A percentile compares a stretch with the other conserved stretches of the same genome.
These are phyloP conservation scores for Melanotus villosus DNA, from an alignment of 2,888 invertebrate genomes.

Conservation along the genomic window DNA sequence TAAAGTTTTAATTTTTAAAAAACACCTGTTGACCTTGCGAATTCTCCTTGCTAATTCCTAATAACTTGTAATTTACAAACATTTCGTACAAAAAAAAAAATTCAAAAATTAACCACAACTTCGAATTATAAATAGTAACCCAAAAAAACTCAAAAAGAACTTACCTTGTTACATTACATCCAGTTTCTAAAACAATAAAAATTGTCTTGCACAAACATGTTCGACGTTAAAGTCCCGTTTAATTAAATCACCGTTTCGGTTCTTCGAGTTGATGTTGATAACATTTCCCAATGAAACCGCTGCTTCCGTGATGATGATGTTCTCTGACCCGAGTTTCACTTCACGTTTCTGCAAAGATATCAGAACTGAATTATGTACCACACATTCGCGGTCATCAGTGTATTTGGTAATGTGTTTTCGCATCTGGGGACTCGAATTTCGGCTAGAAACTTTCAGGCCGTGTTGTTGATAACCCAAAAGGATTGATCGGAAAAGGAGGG, in stretches of 20 bases:
- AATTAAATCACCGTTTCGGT: conserved; percentile 1
- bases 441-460: neutral
- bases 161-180: conserved; percentile 33
- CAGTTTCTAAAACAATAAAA: conserved; percentile 19
- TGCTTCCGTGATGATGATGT: conserved; percentile 16
- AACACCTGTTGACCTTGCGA: no score
- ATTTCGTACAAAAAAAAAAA: no score
- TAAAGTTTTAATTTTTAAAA: no score
- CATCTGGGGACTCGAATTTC: neutral
- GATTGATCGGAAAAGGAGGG: no score
- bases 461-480: neutral
- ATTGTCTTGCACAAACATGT: conserved; percentile 30
- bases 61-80: no score
- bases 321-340: conserved; percentile 15
- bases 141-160: conserved; percentile 11
- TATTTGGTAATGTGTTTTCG: neutral
- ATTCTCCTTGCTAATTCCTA: no score
- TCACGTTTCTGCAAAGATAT: conserved; percentile 8
- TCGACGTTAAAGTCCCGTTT: neutral
- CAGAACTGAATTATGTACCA: conserved; percentile 1
- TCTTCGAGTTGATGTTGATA: conserved; percentile 4
- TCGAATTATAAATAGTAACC: no score
- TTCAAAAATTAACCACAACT: no score
- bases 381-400: neutral
- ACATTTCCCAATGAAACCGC: conserved; percentile 7